Conservation (phyloP, 2,113 vertebrate species). For the Coregonus clupeaformis region DNA sequence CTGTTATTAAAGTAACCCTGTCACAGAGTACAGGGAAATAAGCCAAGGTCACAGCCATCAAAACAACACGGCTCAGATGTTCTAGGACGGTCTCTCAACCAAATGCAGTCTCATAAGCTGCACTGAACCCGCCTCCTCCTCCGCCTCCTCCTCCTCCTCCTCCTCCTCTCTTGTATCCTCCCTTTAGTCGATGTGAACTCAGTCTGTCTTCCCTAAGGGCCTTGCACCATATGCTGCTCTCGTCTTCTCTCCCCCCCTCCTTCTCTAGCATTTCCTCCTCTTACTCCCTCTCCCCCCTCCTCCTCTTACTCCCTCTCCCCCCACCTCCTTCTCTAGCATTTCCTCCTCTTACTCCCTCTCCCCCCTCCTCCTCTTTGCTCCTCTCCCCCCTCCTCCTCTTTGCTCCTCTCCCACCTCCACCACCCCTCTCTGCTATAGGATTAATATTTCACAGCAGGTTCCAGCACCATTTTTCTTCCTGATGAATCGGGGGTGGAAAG, state of each 20-base stretch:
- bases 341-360: too few species aligned
- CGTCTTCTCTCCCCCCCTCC: not conserved
- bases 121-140: conserved; percentile 3
- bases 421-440: conserved; percentile 35
- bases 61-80: conserved; percentile 53
- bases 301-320: not conserved
- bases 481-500: conserved; percentile 40
- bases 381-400: too few species aligned
- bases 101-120: conserved; percentile 53
- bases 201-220: conserved; percentile 28
- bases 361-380: too few species aligned
- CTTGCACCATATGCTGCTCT: conserved; percentile 36
- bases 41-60: conserved; percentile 30
- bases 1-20: too few species aligned
- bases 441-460: conserved; percentile 61
- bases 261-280: too few species aligned
- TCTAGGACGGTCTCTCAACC: conserved; percentile 45
- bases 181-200: conserved; percentile 21
- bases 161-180: conserved; percentile 6
- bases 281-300: not conserved
- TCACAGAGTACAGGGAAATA: too few species aligned
- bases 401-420: too few species aligned
- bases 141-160: too few species aligned
- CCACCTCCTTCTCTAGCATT: too few species aligned
- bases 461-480: conserved; percentile 48